phyloP scores from a whole-genome alignment of 2,797 vertebrate genomes.

The Anguilla marmorata region DNA sequence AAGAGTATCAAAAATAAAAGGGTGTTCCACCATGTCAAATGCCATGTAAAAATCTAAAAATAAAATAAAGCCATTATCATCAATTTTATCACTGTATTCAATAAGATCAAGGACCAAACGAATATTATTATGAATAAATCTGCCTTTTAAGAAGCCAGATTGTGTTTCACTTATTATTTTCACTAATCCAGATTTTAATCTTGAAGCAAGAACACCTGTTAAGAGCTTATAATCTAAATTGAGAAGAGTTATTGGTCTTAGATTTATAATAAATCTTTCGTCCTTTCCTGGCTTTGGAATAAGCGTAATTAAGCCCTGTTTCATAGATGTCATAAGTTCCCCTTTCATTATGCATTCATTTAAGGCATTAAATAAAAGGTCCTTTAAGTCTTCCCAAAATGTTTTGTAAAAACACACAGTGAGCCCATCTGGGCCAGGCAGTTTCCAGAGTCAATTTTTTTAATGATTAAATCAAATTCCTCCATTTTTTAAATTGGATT shows the following conservation, averaged over 20 bases:
- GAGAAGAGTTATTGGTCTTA: neutral
- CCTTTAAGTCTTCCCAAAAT: neutral
- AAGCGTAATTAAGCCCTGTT: slow-evolving; percentile 9
- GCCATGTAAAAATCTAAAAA: too few species aligned
- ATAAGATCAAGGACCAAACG: too few species aligned
- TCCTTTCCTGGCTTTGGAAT: slow-evolving; percentile 27
- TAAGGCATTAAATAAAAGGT: neutral
- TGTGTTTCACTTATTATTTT: neutral
- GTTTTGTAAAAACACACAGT: neutral
- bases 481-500: neutral
- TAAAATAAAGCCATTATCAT: too few species aligned
- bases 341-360: neutral
- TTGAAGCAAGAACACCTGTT: neutral
- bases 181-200: neutral
- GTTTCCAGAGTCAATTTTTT: neutral
- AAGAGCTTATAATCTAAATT: slow-evolving; percentile 12
- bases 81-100: too few species aligned
- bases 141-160: too few species aligned
- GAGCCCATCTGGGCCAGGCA: slow-evolving; percentile 2
- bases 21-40: too few species aligned
- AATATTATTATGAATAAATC: too few species aligned
- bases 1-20: too few species aligned
- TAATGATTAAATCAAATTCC: neutral
- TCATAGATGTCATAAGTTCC: neutral
- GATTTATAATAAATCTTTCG: neutral